Evolutionary conservation across 2,888 invertebrate species (phyloP).

Genomic region (Osmoderma eremita): DNA sequence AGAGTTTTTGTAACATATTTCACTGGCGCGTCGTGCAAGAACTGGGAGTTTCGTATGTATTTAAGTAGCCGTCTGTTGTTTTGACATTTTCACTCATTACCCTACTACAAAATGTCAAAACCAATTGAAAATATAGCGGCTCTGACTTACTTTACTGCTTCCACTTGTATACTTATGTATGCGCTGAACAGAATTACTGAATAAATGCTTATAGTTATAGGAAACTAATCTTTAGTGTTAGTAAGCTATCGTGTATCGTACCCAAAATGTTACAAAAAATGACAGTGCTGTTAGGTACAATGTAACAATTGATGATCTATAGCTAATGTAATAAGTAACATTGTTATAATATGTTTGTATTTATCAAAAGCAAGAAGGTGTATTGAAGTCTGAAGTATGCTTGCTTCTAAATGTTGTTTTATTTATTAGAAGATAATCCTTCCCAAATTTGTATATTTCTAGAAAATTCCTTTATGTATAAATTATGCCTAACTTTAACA

Average conservation of each 20-base stretch:
- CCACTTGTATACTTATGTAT: conserved; percentile 29
- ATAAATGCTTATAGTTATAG: conserved; percentile 21
- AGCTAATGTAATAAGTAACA: too few species aligned
- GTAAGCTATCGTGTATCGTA: conserved; percentile 7
- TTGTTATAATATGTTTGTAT: too few species aligned
- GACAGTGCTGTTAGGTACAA: too few species aligned
- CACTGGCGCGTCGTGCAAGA: conserved; percentile 25
- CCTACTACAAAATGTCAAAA: conserved; percentile 43
- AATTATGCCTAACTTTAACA: too few species aligned
- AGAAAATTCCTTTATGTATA: too few species aligned
- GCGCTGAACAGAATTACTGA: conserved; percentile 9
- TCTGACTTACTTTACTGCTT: conserved; percentile 34
- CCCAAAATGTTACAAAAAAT: not conserved
- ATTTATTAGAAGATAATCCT: too few species aligned
- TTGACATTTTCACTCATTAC: conserved; percentile 43
- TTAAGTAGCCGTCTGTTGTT: conserved; percentile 39
- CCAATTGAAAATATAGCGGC: conserved; percentile 21
- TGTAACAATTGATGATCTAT: too few species aligned
- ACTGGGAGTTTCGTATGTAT: conserved; percentile 35
- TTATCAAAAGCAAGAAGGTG: too few species aligned
- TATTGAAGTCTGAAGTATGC: too few species aligned
- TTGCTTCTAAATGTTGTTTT: too few species aligned
- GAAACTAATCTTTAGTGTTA: conserved; percentile 24
- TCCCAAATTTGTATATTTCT: too few species aligned
- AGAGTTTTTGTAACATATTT: conserved; percentile 5